These are phyloP conservation scores for Leptoclinus maculatus DNA, from an alignment of 2,797 vertebrate genomes.

Conservation along the genomic window DNA sequence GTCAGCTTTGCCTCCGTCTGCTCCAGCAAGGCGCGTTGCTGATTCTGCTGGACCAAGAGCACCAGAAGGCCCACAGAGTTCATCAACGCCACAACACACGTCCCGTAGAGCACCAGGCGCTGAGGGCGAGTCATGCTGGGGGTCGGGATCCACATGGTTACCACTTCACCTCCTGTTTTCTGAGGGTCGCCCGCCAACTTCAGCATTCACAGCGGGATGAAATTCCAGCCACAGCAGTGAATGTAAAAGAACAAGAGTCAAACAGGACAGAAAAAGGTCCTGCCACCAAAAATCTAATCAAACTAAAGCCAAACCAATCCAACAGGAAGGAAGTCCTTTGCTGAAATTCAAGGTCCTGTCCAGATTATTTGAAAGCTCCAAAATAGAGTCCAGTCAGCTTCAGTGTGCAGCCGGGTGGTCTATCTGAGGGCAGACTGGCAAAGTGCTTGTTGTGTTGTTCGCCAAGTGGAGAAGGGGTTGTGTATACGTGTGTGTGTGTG, in stretches of 20 bases:
- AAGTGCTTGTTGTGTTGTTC: slow-evolving; percentile 69
- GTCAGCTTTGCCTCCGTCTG: slow-evolving; percentile 75
- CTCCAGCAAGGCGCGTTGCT: slow-evolving; percentile 81
- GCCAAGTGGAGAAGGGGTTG: slow-evolving; percentile 57
- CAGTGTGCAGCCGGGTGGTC: slow-evolving; percentile 41
- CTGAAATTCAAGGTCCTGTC: slow-evolving; percentile 12
- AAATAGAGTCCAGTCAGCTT: slow-evolving; percentile 35
- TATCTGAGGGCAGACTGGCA: slow-evolving; percentile 60
- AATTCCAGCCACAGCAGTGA: background rate
- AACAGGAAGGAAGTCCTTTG: slow-evolving; percentile 17
- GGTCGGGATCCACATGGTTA: slow-evolving; percentile 79
- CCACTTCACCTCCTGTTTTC: slow-evolving; percentile 63
- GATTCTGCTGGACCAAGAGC: slow-evolving; percentile 88
- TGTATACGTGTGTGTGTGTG: slow-evolving; percentile 38
- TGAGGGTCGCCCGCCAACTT: slow-evolving; percentile 53
- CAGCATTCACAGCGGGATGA: slow-evolving; percentile 49
- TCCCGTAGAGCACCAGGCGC: slow-evolving; percentile 82
- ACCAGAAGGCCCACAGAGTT: slow-evolving; percentile 89
- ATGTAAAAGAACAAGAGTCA: slow-evolving; percentile 4
- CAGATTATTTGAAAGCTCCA: slow-evolving; percentile 19
- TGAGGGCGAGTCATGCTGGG: slow-evolving; percentile 81
- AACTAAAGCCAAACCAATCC: slow-evolving; percentile 16
- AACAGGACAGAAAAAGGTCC: background rate
- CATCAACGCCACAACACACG: slow-evolving; percentile 84
- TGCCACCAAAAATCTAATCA: slow-evolving; percentile 19